Percentiles rank a stretch among this genome's conserved stretches.
These are phyloP conservation scores for Dendrolimus pini DNA, from an alignment of 2,888 invertebrate genomes.

Conservation along the genomic window DNA sequence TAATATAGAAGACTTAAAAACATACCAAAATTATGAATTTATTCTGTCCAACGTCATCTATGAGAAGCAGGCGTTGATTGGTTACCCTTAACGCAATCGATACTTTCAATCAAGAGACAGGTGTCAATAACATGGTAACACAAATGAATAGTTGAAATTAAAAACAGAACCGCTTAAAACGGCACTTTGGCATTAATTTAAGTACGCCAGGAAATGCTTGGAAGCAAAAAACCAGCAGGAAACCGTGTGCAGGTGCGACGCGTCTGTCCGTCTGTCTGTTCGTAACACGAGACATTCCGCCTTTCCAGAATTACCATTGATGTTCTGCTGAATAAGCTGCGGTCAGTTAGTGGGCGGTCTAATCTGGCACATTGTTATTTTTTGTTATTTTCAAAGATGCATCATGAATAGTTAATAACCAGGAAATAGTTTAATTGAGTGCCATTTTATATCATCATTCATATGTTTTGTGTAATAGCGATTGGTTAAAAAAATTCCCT, in stretches of 20 bases:
- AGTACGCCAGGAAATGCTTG: conserved; percentile 45
- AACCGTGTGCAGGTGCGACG: conserved; percentile 49
- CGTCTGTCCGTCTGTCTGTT: conserved; percentile 24
- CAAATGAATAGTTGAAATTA: neutral
- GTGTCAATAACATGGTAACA: neutral
- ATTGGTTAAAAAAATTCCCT: too few relatives aligned
- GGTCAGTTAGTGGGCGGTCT: neutral
- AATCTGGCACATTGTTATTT: too few relatives aligned
- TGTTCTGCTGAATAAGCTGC: neutral
- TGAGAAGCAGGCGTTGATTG: too few relatives aligned
- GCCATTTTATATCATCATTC: too few relatives aligned
- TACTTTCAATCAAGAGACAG: neutral
- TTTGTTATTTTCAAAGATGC: too few relatives aligned
- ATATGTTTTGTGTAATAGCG: too few relatives aligned
- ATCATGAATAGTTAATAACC: too few relatives aligned
- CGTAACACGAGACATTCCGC: neutral
- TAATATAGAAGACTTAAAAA: too few relatives aligned
- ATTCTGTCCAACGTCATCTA: too few relatives aligned
- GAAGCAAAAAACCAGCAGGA: conserved; percentile 45
- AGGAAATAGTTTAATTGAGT: too few relatives aligned
- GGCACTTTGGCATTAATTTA: conserved; percentile 15
- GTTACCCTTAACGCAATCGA: neutral
- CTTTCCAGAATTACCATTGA: neutral
- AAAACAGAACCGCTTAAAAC: conserved; percentile 8
- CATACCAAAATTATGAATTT: too few relatives aligned